phyloP scores from a whole-genome alignment of 2,797 vertebrate genomes.

The Carduelis carduelis region DNA sequence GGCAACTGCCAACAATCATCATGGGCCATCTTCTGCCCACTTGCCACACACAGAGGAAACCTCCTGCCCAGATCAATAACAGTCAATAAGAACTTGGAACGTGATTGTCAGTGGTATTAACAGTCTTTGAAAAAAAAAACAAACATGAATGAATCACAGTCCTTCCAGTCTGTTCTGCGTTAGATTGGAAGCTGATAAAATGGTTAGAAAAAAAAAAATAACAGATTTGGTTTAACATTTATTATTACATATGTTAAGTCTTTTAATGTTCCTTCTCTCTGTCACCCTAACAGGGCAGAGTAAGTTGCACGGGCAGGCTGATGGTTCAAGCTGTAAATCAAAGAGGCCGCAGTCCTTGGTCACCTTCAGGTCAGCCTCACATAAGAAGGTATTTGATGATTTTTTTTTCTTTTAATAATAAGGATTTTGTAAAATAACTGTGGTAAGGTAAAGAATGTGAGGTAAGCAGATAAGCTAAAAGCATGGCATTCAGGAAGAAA shows the following conservation, averaged over 20 bases:
- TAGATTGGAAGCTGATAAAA: background rate
- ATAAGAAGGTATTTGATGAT: conserved; percentile 82
- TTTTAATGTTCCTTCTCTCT: background rate
- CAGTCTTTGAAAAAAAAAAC: background rate
- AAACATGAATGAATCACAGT: background rate
- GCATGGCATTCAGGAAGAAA: background rate
- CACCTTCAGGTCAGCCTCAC: conserved; percentile 84
- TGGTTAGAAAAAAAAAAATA: background rate
- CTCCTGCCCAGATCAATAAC: background rate
- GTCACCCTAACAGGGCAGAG: conserved; percentile 79
- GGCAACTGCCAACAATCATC: background rate
- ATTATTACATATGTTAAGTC: background rate
- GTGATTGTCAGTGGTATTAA: background rate
- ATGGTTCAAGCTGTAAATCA: conserved; percentile 99
- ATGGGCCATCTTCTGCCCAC: background rate
- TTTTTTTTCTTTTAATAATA: background rate
- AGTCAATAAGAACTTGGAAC: background rate
- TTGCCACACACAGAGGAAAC: background rate
- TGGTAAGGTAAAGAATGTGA: background rate
- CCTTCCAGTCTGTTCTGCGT: background rate
- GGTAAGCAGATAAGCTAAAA: background rate
- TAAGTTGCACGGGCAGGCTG: conserved; percentile 94
- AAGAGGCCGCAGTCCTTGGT: conserved; percentile 89
- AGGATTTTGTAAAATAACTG: background rate
- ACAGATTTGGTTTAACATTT: background rate